Evolutionary conservation across 2,113 vertebrate species (phyloP).

Genomic region (Eidolon helvum): DNA sequence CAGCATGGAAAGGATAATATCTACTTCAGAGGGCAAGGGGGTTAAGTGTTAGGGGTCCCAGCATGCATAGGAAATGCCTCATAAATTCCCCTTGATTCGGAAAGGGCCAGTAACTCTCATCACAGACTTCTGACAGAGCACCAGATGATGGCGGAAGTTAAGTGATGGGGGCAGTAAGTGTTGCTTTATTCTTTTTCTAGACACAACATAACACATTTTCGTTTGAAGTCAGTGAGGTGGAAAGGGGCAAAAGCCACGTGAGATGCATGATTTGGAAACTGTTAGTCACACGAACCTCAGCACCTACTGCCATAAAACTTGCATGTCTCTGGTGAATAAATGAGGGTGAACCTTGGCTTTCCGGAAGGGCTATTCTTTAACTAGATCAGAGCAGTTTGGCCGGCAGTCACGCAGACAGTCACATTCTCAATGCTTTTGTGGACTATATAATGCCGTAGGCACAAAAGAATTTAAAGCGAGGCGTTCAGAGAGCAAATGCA

Average conservation of each 20-base stretch:
- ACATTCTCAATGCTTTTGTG: neutral
- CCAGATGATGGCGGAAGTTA: neutral
- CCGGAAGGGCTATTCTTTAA: neutral
- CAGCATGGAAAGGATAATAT: neutral
- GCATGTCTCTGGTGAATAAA: neutral
- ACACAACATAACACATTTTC: neutral
- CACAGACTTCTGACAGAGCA: neutral
- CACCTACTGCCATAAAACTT: neutral
- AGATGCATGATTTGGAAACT: constrained; percentile 14
- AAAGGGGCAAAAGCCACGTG: constrained; percentile 2
- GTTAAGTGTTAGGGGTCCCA: neutral
- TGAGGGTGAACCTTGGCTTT: neutral
- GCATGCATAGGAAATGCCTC: neutral
- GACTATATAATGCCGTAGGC: neutral
- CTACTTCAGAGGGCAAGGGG: neutral
- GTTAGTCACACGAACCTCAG: neutral
- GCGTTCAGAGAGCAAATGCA: neutral
- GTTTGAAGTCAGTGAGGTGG: constrained; percentile 39
- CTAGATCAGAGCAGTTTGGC: neutral
- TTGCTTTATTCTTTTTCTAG: constrained; percentile 20
- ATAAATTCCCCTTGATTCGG: neutral
- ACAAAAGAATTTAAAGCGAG: neutral
- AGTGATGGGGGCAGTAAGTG: neutral
- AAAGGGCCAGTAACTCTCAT: neutral
- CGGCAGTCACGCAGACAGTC: neutral